Evolutionary conservation across 2,797 vertebrate species (phyloP), one percentile per base, ranked within the genome.

Genomic region (Arremon aurantiirostris): DNA sequence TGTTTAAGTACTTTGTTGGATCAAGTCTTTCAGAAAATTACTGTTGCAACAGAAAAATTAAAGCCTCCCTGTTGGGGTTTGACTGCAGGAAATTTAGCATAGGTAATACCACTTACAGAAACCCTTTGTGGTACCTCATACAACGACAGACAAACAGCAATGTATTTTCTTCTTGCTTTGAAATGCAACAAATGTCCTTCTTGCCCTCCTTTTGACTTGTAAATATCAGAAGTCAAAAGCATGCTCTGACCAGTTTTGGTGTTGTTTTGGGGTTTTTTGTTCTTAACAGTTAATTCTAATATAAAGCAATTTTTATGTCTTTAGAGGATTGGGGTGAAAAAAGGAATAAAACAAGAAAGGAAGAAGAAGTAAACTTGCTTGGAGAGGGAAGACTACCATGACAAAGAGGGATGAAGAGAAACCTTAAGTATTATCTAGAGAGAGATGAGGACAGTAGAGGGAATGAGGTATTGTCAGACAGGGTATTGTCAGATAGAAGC

Each of bases 1-100:
- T 28, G 20, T 80, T 92, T 85, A 89, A 92, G 65, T n/a, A 50
- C 50, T 78, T 80, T 53, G 75, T 30, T 60, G 56, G 44, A 89
- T 89, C 75, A 69, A 85, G 92, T 57, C 61, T 64, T 70, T 49
- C 27, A 77, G 83, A 92, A 93, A 93, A 87, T 89, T 71, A 60
- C 26, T 69, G 30, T 87, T 89, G 83, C 86, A 83, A 72, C 65
- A 77, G 68, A 68, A 83, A 91, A 92, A 89, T 85, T 70, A 69
- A 89, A 64, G 23, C 50, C 49, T 90, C 34, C 14, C 37, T 85
- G 81, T 50, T 14, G 35, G 71, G 28, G 16, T 27, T 77, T 11
- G 2, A 28, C 32, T n/a, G 34, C 10, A 73, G 46, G 32, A 70
- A 71, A 76, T 49, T 81, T 61, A 70, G 56, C 35, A n/a, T 2